phyloP scores from a whole-genome alignment of 1,140 invertebrate species.

The Ips nitidus region DNA sequence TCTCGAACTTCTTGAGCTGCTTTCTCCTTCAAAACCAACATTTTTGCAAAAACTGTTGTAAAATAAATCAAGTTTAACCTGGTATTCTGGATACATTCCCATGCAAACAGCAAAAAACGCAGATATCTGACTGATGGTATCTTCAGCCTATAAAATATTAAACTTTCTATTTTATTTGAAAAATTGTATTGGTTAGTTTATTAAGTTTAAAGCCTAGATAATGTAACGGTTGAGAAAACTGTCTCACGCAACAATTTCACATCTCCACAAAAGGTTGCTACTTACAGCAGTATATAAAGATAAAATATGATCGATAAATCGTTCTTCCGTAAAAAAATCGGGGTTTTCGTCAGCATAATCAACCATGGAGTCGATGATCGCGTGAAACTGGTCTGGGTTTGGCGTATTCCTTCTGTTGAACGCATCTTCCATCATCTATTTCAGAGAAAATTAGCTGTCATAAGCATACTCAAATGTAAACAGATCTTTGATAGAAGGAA shows the following conservation, averaged over 20 bases:
- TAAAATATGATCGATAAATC: slow-evolving; percentile 35
- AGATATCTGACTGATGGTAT: slow-evolving; percentile 31
- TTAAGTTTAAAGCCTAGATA: too few species aligned
- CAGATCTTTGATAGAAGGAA: too few species aligned
- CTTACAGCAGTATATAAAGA: slow-evolving; percentile 37
- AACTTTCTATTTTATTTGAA: too few species aligned
- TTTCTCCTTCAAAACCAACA: slow-evolving; percentile 17
- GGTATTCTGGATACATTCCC: slow-evolving; percentile 41
- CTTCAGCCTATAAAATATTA: slow-evolving; percentile 35
- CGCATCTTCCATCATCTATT: slow-evolving; percentile 20
- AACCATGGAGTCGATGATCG: slow-evolving; percentile 28
- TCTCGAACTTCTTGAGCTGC: slow-evolving; percentile 35
- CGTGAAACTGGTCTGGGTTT: slow-evolving; percentile 13
- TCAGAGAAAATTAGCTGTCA: neutral
- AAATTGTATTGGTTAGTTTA: too few species aligned
- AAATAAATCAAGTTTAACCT: slow-evolving; percentile 18
- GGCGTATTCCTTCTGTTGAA: slow-evolving; percentile 16
- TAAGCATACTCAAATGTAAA: too few species aligned
- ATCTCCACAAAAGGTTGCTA: neutral
- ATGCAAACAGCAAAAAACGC: slow-evolving; percentile 32
- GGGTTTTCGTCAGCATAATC: slow-evolving; percentile 28
- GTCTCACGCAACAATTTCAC: too few species aligned
- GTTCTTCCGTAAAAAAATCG: slow-evolving; percentile 22
- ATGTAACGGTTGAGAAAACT: too few species aligned
- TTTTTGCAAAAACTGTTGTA: neutral